Percentiles rank a stretch among this genome's conserved stretches.
These are phyloP conservation scores for Acholoe squamosa DNA, from an alignment of 2,888 invertebrate genomes.

Conservation along the genomic window DNA sequence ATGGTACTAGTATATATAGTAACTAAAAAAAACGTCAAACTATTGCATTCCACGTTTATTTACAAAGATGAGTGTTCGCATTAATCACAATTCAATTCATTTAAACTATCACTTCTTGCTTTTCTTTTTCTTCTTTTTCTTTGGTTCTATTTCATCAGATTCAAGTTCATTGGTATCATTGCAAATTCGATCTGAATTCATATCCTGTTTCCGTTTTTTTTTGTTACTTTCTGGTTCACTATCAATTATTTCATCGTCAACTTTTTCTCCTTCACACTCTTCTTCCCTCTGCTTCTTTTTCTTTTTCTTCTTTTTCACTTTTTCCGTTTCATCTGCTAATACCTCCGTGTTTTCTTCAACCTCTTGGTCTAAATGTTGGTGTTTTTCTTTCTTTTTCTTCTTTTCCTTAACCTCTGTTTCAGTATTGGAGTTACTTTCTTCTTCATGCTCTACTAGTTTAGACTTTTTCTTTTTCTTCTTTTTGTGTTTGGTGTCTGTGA, in stretches of 20 bases:
- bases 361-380: background rate
- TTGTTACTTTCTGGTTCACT: background rate
- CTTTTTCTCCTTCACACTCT: background rate
- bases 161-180: background rate
- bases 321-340: conserved; percentile 1
- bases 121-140: conserved; percentile 63
- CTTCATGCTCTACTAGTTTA: conserved; percentile 11
- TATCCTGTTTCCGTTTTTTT: background rate
- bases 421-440: no score
- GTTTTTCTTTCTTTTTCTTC: conserved; percentile 62
- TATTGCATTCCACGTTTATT: background rate
- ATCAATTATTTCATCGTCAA: background rate
- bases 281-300: background rate
- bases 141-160: background rate
- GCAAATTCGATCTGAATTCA: background rate
- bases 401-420: conserved; percentile 15
- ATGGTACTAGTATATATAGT: no score
- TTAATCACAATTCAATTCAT: background rate
- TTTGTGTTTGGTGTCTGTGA: conserved; percentile 10
- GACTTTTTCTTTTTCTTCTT: conserved; percentile 58
- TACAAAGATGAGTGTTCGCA: background rate
- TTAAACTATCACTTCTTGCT: conserved; percentile 17
- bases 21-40: no score
- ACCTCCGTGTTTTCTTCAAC: background rate
- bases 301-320: conserved; percentile 56